A percentile compares a stretch with the other conserved stretches of the same genome.
Conservation (phyloP, 2,888 invertebrate genomes). For the Cheiracanthium punctorium region DNA sequence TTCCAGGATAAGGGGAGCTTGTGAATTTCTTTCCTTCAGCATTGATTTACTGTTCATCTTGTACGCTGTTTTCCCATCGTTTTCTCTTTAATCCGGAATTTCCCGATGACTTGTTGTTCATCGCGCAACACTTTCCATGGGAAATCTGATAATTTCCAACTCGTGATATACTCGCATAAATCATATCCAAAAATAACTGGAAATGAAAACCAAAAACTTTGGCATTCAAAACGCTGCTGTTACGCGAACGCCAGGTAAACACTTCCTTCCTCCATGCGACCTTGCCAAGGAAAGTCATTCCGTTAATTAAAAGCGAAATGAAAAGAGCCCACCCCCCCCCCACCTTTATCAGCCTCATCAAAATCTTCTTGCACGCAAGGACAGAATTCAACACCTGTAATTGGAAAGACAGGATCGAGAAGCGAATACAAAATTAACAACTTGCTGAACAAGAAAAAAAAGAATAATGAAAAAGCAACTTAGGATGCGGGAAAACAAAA, state of each 20-base stretch:
- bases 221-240: not conserved
- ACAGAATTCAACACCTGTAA: not conserved
- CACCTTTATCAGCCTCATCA: too few relatives aligned
- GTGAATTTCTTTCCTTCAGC: too few relatives aligned
- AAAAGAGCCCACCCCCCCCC: not conserved
- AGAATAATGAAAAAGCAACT: not conserved
- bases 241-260: not conserved
- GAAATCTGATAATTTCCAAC: not conserved
- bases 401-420: not conserved
- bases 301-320: not conserved
- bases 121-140: too few relatives aligned
- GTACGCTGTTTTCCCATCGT: too few relatives aligned
- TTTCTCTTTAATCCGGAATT: too few relatives aligned
- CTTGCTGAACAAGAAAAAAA: too few relatives aligned
- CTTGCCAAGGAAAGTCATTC: constrained; percentile 8
- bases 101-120: too few relatives aligned
- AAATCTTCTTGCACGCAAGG: not conserved
- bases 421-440: too few relatives aligned
- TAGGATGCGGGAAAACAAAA: not conserved
- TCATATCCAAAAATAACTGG: not conserved
- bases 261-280: not conserved
- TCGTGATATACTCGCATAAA: not conserved
- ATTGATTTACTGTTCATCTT: too few relatives aligned
- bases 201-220: not conserved
- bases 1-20: too few relatives aligned